These are phyloP conservation scores for Sibirionetta formosa DNA, from an alignment of 2,797 vertebrate species.

Conservation along the genomic window DNA sequence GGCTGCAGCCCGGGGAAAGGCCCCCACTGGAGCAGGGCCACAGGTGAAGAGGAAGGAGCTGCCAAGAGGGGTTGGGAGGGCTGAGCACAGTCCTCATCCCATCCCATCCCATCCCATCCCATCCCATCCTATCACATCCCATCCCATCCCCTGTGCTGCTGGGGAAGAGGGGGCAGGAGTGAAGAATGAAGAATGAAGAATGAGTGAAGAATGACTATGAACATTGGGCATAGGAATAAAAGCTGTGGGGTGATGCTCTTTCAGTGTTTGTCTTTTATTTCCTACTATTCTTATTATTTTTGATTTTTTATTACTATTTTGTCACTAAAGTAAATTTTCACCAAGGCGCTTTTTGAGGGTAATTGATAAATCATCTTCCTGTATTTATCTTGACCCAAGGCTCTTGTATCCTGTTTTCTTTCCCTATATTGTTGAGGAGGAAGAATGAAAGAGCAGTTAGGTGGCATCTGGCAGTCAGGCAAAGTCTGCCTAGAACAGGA, in stretches of 20 bases:
- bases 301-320: neutral
- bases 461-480: neutral
- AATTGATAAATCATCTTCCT: fast-evolving
- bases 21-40: too few relatives aligned
- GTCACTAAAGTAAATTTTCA: neutral
- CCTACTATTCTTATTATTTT: too few relatives aligned
- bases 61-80: neutral
- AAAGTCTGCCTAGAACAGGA: fast-evolving
- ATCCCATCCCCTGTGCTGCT: too few relatives aligned
- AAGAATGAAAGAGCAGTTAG: neutral
- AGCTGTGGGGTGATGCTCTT: fast-evolving
- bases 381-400: neutral
- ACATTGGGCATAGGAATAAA: fast-evolving
- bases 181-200: too few relatives aligned
- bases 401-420: neutral
- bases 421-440: neutral
- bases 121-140: too few relatives aligned
- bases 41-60: too few relatives aligned
- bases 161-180: fast-evolving
- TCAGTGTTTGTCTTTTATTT: neutral
- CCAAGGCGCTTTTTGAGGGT: too few relatives aligned
- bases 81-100: neutral
- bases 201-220: too few relatives aligned
- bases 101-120: too few relatives aligned
- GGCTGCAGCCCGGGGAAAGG: neutral